These are phyloP conservation scores for Emydocephalus ijimae DNA, from an alignment of 2,113 vertebrate species.

Conservation along the genomic window DNA sequence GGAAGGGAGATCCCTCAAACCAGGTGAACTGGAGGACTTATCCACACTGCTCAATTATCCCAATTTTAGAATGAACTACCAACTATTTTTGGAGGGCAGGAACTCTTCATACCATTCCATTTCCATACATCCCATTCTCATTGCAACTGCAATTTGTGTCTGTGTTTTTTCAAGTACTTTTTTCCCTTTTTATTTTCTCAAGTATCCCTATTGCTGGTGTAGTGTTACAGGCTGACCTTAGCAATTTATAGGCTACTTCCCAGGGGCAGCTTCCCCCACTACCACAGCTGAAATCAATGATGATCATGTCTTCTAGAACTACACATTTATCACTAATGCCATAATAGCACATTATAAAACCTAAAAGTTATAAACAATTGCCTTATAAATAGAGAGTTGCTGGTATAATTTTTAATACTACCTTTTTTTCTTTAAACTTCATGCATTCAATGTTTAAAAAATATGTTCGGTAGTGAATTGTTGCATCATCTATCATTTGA, in stretches of 20 bases:
- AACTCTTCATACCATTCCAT: not conserved
- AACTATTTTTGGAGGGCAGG: not conserved
- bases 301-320: not conserved
- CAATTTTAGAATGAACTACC: not conserved
- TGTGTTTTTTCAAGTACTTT: not conserved
- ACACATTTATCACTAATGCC: not conserved
- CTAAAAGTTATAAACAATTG: not conserved
- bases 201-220: not conserved
- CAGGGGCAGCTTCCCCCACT: not conserved
- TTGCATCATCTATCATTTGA: not conserved
- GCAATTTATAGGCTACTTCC: not conserved
- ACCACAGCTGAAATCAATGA: not conserved
- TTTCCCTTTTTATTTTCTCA: not conserved
- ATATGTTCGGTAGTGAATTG: not conserved
- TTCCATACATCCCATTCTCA: not conserved
- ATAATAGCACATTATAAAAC: not conserved
- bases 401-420: not conserved
- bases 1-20: not conserved
- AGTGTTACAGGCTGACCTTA: too few relatives aligned
- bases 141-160: not conserved
- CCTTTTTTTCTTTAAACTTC: not conserved
- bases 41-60: not conserved
- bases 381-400: not conserved
- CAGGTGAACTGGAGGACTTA: not conserved
- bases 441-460: not conserved